Base-by-base conservation (phyloP, 2,797 vertebrate species). In the Morus bassanus region DNA sequence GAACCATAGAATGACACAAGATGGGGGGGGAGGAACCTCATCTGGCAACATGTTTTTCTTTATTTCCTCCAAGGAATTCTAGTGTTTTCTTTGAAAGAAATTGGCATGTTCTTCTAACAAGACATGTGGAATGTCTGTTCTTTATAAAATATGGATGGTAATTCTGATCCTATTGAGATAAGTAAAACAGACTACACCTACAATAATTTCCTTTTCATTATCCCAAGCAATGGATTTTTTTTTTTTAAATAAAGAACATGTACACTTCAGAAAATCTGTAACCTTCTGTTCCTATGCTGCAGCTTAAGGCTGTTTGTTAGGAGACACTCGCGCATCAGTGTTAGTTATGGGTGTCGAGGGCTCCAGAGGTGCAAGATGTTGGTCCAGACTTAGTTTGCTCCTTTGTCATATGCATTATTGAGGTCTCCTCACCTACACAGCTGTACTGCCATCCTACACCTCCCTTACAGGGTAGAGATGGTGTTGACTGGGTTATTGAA, bases 211-310 rank as follows among this genome's bases (percentile, higher is more conserved):
- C 13, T 76, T 48, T 65, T 72, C 12, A 35, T 75, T 84, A 67
- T 80, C 19, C 18, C 19, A 88, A 84, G 45, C 11, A 86, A 74
- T 51, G 10, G 17, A 63, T 24, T 48, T 60, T 30, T 33, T 67
- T 59, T 24, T 63, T 51, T 27, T 14, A 50, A 50, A 50, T 24
- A 50, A 50, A 11, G 63, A 37, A 60, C 10, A 27, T 2, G 9
- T 35, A 74, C 23, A 18, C 84, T 84, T 74, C 39, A 65, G 43
- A 93, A 89, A 83, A 74, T 80, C 56, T 54, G 10, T 45, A 83
- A 31, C 4, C 41, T 14, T 46, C 16, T 65, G 4, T 72, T 91
- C 35, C 24, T 73, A 7, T 0, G 0, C 12, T 57, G n/a, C 43
- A 81, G 15, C 17, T 68, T 81, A 73, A 84, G 76, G 60, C 25